Percentiles rank a stretch among this genome's conserved stretches.
Evolutionary conservation across 2,797 vertebrate species (phyloP).

Genomic region (Erethizon dorsatum): DNA sequence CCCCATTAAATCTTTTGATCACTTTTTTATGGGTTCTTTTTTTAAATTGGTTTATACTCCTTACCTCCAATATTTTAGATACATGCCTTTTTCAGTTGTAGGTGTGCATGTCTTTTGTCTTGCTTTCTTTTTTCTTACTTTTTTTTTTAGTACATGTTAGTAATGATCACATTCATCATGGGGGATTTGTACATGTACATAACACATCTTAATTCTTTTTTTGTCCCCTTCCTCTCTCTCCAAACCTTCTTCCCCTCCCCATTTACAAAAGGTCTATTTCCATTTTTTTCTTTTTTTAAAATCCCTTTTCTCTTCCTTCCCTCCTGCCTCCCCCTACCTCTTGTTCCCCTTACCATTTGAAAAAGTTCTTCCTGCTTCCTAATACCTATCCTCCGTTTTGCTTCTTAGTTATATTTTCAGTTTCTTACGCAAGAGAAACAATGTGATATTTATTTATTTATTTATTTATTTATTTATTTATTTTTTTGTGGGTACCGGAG

Average conservation of each 20-base stretch:
- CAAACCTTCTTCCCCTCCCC: neutral
- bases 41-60: neutral
- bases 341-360: neutral
- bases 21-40: neutral
- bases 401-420: conserved; percentile 2
- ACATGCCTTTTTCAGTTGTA: neutral
- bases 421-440: neutral
- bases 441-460: too few species aligned
- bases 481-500: too few species aligned
- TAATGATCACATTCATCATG: neutral
- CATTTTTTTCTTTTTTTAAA: neutral
- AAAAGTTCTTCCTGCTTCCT: neutral
- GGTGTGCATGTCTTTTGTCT: neutral
- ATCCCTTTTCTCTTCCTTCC: neutral
- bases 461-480: too few species aligned
- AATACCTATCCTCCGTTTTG: neutral
- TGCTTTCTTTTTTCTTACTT: neutral
- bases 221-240: neutral
- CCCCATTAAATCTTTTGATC: neutral
- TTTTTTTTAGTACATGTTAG: neutral
- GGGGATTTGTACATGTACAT: neutral
- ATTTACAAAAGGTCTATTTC: neutral
- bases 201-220: neutral
- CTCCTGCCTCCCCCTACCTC: neutral
- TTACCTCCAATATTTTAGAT: neutral